Conservation (phyloP, 2,113 vertebrate species). For the Myodes glareolus region DNA sequence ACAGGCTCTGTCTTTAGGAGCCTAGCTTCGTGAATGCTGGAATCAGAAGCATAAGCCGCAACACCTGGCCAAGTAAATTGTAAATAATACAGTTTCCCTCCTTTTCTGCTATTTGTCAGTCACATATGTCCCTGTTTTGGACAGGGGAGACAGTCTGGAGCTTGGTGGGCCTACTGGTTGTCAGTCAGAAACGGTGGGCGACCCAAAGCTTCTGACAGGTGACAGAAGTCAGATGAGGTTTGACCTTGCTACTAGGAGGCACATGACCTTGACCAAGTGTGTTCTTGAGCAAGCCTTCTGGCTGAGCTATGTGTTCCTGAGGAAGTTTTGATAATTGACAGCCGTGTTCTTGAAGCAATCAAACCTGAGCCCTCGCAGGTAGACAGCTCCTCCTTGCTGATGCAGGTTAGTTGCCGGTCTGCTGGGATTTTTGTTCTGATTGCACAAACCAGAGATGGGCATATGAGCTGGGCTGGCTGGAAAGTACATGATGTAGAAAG, state of each 20-base stretch:
- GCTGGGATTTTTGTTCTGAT: background rate
- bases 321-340: background rate
- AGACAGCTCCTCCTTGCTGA: background rate
- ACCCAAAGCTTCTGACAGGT: background rate
- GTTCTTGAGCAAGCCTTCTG: background rate
- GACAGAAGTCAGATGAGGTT: background rate
- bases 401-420: background rate
- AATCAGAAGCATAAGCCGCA: background rate
- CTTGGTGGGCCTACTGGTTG: too few relatives aligned
- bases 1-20: background rate
- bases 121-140: accelerated
- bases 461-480: background rate
- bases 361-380: background rate
- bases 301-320: background rate
- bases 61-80: background rate
- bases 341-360: background rate
- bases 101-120: accelerated
- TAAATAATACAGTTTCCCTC: background rate
- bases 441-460: background rate
- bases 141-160: accelerated
- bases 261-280: accelerated
- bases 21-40: background rate
- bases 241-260: background rate
- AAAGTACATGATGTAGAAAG: background rate
- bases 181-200: accelerated